Evolutionary conservation across 2,888 invertebrate genomes (phyloP).

Genomic region (Sarcophaga subvicina): DNA sequence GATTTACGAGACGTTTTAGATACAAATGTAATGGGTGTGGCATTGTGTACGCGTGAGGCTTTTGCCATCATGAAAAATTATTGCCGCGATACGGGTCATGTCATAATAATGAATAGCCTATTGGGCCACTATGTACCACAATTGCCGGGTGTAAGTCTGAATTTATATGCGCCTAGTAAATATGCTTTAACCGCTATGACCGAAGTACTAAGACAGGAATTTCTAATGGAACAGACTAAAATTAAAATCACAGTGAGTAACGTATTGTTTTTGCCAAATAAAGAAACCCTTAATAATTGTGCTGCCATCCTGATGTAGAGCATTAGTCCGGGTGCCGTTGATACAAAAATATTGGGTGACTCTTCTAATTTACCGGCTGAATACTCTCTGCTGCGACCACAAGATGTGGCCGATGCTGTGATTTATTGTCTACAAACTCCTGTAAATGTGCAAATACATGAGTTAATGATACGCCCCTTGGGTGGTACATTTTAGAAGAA

Average conservation of each 20-base stretch:
- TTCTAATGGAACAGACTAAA: constrained; percentile 72
- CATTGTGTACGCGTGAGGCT: constrained; percentile 80
- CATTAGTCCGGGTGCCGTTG: constrained; percentile 56
- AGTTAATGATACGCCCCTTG: constrained; percentile 76
- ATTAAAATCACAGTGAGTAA: constrained; percentile 75
- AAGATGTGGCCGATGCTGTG: constrained; percentile 60
- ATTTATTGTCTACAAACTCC: constrained; percentile 75
- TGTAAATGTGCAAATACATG: constrained; percentile 76
- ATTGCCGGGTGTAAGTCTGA: constrained; percentile 71
- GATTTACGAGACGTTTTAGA: constrained; percentile 77
- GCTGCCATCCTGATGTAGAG: constrained; percentile 17
- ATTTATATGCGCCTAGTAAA: constrained; percentile 79
- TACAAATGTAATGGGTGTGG: constrained; percentile 80
- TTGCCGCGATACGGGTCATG: constrained; percentile 82
- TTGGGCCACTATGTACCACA: constrained; percentile 76
- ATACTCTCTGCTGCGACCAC: constrained; percentile 25
- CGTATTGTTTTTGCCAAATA: neutral
- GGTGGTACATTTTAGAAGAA: constrained; percentile 69
- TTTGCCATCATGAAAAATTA: constrained; percentile 77
- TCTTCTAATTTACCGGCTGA: constrained; percentile 72
- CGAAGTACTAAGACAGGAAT: constrained; percentile 79
- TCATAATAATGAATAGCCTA: constrained; percentile 82
- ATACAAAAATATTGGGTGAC: constrained; percentile 75
- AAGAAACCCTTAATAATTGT: constrained; percentile 62
- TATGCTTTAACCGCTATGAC: constrained; percentile 78